phyloP scores from a whole-genome alignment of 2,797 vertebrate species.

The Neomorphus geoffroyi region DNA sequence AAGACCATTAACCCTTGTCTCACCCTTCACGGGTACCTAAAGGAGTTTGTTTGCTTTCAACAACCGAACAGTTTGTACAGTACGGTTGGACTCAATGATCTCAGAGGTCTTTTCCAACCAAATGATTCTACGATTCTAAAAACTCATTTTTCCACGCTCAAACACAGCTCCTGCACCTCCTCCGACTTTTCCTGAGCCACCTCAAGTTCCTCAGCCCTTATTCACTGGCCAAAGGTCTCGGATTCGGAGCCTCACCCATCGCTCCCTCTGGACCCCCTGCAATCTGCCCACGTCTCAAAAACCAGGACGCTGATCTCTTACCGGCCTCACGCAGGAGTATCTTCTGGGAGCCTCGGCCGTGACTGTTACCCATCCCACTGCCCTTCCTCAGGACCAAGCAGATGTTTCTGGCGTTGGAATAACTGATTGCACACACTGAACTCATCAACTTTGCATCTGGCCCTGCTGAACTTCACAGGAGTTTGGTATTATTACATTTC shows the following conservation, averaged over 20 bases:
- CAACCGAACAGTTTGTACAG: no score
- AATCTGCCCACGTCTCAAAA: neutral
- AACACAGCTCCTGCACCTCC: neutral
- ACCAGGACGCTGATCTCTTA: neutral
- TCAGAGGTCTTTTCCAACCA: no score
- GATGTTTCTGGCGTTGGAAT: neutral
- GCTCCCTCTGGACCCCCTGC: no score
- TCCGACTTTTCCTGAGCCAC: neutral
- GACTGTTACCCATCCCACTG: neutral
- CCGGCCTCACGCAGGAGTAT: neutral
- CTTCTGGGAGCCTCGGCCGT: neutral
- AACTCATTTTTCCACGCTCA: neutral
- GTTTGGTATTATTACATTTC: neutral
- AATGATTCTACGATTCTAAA: no score
- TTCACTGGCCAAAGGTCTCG: neutral
- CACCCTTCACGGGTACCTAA: neutral
- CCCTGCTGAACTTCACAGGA: neutral
- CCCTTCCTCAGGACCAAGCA: neutral
- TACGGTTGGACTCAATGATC: no score
- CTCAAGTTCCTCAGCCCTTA: neutral
- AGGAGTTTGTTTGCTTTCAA: neutral
- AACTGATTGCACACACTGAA: neutral
- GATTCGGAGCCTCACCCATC: neutral
- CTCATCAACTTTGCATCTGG: neutral
- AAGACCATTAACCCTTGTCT: accelerated